phyloP scores from a whole-genome alignment of 2,113 vertebrate species.

The Apteryx mantelli region DNA sequence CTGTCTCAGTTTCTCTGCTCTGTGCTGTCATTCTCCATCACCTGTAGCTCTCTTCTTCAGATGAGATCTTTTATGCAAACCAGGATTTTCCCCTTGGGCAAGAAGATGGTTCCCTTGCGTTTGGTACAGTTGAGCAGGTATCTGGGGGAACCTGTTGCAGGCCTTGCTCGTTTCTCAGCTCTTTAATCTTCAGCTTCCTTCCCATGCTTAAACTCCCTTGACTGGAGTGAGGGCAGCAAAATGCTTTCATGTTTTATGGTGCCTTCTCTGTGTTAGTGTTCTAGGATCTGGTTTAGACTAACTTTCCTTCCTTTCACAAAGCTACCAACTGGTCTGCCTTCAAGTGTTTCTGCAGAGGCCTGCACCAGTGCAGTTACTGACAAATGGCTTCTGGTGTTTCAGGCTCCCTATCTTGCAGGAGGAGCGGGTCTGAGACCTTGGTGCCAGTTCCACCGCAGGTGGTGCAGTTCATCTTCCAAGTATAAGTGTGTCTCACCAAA shows the following conservation, averaged over 20 bases:
- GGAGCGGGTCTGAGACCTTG: neutral
- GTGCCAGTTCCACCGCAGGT: neutral
- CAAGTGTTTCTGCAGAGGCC: neutral
- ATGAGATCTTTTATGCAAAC: neutral
- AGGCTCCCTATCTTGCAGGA: neutral
- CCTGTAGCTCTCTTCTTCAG: neutral
- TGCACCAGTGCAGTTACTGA: rapidly evolving
- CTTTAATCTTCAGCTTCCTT: neutral
- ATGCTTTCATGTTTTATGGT: neutral
- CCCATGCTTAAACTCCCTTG: rapidly evolving
- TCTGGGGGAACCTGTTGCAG: neutral
- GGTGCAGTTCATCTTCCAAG: neutral
- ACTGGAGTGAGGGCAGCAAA: neutral
- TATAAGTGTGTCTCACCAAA: neutral
- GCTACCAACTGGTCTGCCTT: neutral
- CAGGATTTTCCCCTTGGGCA: neutral
- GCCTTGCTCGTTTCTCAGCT: neutral
- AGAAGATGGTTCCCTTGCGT: neutral
- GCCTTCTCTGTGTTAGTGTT: neutral
- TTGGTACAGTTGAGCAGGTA: neutral
- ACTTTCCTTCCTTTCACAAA: neutral
- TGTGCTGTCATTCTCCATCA: neutral
- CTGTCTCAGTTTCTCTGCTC: neutral
- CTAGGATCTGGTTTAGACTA: neutral
- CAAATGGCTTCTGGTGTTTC: neutral